Evolutionary conservation across 1,140 invertebrate species (phyloP), one percentile per base, ranked within the genome.

Genomic region (Drosophila persimilis): DNA sequence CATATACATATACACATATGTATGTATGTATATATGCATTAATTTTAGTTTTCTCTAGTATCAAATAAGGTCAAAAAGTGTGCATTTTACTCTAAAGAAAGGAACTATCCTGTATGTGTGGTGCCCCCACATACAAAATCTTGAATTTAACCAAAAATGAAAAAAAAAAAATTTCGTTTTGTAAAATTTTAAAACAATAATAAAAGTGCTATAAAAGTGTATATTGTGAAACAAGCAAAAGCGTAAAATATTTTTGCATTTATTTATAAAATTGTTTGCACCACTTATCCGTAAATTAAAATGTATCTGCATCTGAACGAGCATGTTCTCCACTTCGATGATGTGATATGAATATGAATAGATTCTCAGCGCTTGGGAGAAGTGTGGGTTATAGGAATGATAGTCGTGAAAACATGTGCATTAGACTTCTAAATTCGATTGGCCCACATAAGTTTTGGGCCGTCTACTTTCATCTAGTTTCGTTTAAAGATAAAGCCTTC

Each of bases 11-110:
- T 39, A 8, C 9, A 31, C 9, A 8, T 35, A 39, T 39, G 35
- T 39, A 11, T 39, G 35, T 39, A 11, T 39, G 35, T 39, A 73
- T 45, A 20, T 41, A 50, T 77, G 69, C 70, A 77, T 41, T 52
- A 54, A 64, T 46, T 48, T 76, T 63, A 70, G 56, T 57, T 63
- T 44, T 54, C 48, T 55, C 44, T 77, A 43, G 53, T 61, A 80
- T 57, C 57, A 54, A 31, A 52, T 78, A 83, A 74, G 80, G 48
- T 73, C 51, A 83, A 74, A 78, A 39, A 39, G 35, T 39, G 58
- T 83, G 70, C 52, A 83, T 61, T 61, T 60, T 74, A 58, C 58
- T 55, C 46, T 45, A 9, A 51, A 65, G 57, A 51, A 66, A 24
- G 41, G 51, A 54, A 57, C 17, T 15, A 61, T 69, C 52, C 43